Conservation (phyloP, 2,113 vertebrate genomes). For the Corynorhinus townsendii region DNA sequence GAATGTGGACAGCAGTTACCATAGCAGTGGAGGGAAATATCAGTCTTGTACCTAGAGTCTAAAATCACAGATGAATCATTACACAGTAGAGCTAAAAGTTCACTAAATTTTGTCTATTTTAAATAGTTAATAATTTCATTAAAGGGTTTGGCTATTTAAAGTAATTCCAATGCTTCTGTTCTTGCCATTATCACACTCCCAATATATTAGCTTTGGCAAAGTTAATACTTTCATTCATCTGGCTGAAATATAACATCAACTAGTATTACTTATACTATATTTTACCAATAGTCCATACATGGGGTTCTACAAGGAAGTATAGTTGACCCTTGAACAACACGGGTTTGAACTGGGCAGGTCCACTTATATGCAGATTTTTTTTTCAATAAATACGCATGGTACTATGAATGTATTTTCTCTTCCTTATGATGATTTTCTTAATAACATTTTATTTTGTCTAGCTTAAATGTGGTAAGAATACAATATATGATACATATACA, state of each 20-base stretch:
- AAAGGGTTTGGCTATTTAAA: neutral
- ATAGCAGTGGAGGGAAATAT: neutral
- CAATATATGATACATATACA: neutral
- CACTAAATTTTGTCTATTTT: neutral
- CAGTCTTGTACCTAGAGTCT: neutral
- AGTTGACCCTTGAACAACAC: neutral
- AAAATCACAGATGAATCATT: neutral
- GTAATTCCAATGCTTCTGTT: neutral
- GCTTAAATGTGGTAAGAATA: neutral
- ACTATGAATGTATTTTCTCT: neutral
- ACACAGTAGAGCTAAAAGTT: neutral
- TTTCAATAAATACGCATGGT: neutral
- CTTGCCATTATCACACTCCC: neutral
- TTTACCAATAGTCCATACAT: neutral
- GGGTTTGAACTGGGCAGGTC: neutral
- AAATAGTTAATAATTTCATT: neutral
- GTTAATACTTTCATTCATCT: neutral
- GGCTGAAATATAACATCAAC: neutral
- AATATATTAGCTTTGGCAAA: neutral
- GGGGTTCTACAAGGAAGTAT: neutral
- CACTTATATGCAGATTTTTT: neutral
- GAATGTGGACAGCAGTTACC: neutral
- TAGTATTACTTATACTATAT: neutral
- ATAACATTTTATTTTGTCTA: neutral
- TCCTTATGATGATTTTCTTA: neutral